These are phyloP conservation scores for Patella vulgata DNA, from an alignment of 1,140 invertebrate genomes.

Conservation along the genomic window DNA sequence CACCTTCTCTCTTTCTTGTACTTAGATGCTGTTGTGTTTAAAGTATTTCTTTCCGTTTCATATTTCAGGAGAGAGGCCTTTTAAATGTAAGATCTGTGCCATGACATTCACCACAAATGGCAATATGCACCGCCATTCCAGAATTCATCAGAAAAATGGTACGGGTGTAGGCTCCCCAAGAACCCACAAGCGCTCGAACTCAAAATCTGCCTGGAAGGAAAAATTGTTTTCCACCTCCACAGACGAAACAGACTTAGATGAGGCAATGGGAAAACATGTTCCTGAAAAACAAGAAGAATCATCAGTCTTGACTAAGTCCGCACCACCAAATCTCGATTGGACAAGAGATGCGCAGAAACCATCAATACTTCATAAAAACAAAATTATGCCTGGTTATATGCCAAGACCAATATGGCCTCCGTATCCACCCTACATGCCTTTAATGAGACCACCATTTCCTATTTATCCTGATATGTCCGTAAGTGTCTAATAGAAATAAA, in stretches of 20 bases:
- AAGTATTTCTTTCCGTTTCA: no score
- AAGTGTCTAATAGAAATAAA: neutral
- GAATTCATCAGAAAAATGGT: slow-evolving; percentile 72
- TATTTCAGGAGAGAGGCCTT: slow-evolving; percentile 62
- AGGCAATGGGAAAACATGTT: neutral
- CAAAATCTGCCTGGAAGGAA: neutral
- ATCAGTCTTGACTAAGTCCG: slow-evolving; percentile 20
- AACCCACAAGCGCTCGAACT: neutral
- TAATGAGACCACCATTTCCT: slow-evolving; percentile 19
- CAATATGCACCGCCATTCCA: slow-evolving; percentile 87
- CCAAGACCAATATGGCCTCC: no score
- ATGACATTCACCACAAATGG: slow-evolving; percentile 89
- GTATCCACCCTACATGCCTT: slow-evolving; percentile 12
- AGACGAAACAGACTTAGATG: neutral
- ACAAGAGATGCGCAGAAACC: slow-evolving; percentile 5
- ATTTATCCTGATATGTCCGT: neutral
- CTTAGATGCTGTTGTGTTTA: no score
- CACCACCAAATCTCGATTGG: slow-evolving; percentile 25
- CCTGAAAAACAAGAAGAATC: no score
- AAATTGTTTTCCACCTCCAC: no score
- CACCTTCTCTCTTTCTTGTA: no score
- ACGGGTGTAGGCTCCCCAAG: neutral
- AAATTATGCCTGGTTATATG: slow-evolving; percentile 22
- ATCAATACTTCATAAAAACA: slow-evolving; percentile 1
- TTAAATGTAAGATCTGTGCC: slow-evolving; percentile 79